Evolutionary conservation across 2,888 invertebrate genomes (phyloP).

Genomic region (Melinaea marsaeus): DNA sequence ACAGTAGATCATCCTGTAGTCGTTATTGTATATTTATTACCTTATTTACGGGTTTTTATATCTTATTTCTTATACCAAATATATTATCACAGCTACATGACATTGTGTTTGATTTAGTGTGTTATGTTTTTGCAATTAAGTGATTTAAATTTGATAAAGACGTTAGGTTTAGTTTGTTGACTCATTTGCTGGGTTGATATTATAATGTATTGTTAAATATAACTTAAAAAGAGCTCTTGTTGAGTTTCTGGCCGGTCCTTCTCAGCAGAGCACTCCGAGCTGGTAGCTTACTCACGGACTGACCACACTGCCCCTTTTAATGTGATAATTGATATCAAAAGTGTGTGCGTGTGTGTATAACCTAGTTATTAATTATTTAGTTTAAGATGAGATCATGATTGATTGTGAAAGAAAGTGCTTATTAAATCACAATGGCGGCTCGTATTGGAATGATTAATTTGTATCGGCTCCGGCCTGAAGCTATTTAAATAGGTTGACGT

Average conservation of each 20-base stretch:
- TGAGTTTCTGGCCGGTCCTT: no score
- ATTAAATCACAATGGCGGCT: neutral
- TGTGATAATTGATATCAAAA: no score
- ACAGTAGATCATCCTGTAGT: constrained; percentile 45
- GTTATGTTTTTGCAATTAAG: neutral
- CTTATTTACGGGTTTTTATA: constrained; percentile 3
- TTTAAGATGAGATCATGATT: constrained; percentile 1
- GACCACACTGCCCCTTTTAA: no score
- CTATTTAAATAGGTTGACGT: neutral
- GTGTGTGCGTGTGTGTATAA: no score
- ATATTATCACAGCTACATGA: neutral
- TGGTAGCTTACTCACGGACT: no score
- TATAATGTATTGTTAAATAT: no score
- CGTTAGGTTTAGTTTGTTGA: no score
- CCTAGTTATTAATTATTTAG: no score
- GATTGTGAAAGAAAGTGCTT: neutral
- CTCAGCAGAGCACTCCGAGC: no score
- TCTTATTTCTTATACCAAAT: constrained; percentile 16
- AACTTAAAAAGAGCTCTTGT: no score
- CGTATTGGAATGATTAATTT: neutral
- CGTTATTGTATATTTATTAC: constrained; percentile 34
- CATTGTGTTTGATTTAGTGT: neutral
- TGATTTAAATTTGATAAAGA: no score
- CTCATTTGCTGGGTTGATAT: no score
- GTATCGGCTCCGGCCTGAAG: neutral